Percentiles rank a stretch among this genome's conserved stretches.
Evolutionary conservation across 92 coral and sea anemone species (phyloP).

Genomic region (Chrysogorgia sp.): DNA sequence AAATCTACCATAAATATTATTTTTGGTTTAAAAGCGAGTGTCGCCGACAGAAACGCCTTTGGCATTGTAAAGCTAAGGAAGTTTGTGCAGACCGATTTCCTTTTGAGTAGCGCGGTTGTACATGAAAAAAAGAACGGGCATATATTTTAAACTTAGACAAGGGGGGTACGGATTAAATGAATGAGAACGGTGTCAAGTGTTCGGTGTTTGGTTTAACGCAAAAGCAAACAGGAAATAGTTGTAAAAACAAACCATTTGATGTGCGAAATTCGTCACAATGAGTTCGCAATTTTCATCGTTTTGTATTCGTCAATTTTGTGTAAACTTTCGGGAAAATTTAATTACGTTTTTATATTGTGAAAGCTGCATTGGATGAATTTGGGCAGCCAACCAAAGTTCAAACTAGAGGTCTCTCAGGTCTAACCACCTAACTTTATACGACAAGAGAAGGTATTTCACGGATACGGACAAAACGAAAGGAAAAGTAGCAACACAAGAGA

Average conservation of each 20-base stretch:
- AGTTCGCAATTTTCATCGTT: not conserved
- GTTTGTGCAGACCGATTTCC: constrained; percentile 24
- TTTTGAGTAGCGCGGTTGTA: not conserved
- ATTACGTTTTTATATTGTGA: not conserved
- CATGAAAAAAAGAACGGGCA: not conserved
- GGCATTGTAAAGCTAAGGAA: constrained; percentile 19
- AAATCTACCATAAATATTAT: constrained; percentile 37
- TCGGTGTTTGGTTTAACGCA: constrained; percentile 29
- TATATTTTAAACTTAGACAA: not conserved
- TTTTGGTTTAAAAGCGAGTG: constrained; percentile 13
- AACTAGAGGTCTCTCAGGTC: too few species aligned
- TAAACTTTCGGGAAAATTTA: not conserved
- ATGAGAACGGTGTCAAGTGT: constrained; percentile 16
- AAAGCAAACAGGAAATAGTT: constrained; percentile 46
- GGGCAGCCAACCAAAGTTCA: too few species aligned
- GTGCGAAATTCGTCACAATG: constrained; percentile 32
- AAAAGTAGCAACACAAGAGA: not conserved
- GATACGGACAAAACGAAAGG: not conserved
- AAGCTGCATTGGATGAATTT: too few species aligned
- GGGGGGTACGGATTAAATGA: constrained; percentile 27
- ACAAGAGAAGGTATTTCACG: not conserved
- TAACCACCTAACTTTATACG: too few species aligned
- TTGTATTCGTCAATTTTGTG: not conserved
- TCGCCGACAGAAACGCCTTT: not conserved
- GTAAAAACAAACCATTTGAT: constrained; percentile 35